Base-by-base conservation (phyloP, 1,140 invertebrate species). In the Calephelis virginiensis region DNA sequence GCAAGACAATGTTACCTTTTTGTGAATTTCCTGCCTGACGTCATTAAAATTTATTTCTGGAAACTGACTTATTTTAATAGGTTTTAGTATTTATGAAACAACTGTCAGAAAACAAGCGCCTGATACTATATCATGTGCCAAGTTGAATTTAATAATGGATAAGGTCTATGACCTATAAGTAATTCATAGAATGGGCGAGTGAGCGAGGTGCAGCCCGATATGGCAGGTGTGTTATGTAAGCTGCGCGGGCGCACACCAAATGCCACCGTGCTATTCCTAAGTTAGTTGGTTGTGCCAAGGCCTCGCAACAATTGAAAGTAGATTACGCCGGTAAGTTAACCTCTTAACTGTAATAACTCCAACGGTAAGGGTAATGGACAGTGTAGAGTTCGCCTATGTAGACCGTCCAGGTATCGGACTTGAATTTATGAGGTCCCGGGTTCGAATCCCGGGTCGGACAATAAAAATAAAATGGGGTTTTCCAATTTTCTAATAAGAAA, bases 161-260 rank as follows among this genome's bases (percentile, higher is more conserved):
- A 80, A 81, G 86, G 84, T 90, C 88, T 85, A 86, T 81, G 86
- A 90, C 84, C 86, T 86, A 81, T 89, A 86, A 88, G 86, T 86
- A 89, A 90, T 89, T 89, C 85, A 88, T 86, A 89, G 86, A 86
- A 87, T 86, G 85, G 79, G 81, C 83, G 80, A 86, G 85, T 80
- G 83, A 86, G 81, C 84, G 81, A 86, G 83, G 82, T 84, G 78
- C 81, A 75, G 83, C 84, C 81, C 70, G 84, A 88, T 89, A 89
- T 84, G 86, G 88, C 88, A 90, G 88, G 85, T 89, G 86, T 77
- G 83, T 90, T 88, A 90, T 89, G 85, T 89, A 90, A 90, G 78
- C 75, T 77, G 80, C 75, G 83, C 80, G 72, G 76, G 80, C 83
- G 84, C 83, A 86, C 74, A 80, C 76, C 74, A 84, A 89, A 89